Evolutionary conservation across 2,888 invertebrate genomes (phyloP), one percentile per base, ranked within the genome.

Genomic region (Cephus spinipes): DNA sequence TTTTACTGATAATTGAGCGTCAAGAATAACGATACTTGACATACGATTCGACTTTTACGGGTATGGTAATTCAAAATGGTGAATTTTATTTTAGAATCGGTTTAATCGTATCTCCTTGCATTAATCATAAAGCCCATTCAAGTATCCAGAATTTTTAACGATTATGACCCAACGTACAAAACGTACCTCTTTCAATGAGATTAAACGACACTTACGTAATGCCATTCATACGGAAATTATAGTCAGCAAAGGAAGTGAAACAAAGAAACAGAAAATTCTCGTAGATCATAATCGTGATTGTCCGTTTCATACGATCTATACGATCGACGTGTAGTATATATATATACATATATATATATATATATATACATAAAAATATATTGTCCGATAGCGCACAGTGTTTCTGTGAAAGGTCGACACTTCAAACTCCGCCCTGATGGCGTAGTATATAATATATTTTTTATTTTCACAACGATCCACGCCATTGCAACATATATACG

Each of bases 251-350:
- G 69, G 12, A 76, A 69, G 36, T 76, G 71, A 76, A 33, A 74
- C 74, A 77, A 35, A 35, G 35, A 74, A 73, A 68, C 31, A 74
- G 74, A 35, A 77, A 77, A 77, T 77, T 77, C 77, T 77, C 69
- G 74, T 77, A 73, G 74, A 77, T 77, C 77, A 15, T 77, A 69
- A 74, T 74, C 74, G 77, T 68, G 69, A 74, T 35, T 23, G 55
- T 23, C 55, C 9, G 31, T 31, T 71, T 71, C 71, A 23, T 71
- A 31, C 12, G 31, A 71, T 71, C 71, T 31, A 71, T 31, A 31
- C 31, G 32, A 33, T 71, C 71, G 23, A 71, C 3, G 3, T 73
- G 73, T 55, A 55, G 9, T 55, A 55, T 55, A 55, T 55, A 55
- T 55, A 71, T 32, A 71, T 30, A 0, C 30, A 30, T 73, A 69